A percentile compares a stretch with the other conserved stretches of the same genome.
Evolutionary conservation across 1,140 invertebrate genomes (phyloP).

Genomic region (Dryas iulia): DNA sequence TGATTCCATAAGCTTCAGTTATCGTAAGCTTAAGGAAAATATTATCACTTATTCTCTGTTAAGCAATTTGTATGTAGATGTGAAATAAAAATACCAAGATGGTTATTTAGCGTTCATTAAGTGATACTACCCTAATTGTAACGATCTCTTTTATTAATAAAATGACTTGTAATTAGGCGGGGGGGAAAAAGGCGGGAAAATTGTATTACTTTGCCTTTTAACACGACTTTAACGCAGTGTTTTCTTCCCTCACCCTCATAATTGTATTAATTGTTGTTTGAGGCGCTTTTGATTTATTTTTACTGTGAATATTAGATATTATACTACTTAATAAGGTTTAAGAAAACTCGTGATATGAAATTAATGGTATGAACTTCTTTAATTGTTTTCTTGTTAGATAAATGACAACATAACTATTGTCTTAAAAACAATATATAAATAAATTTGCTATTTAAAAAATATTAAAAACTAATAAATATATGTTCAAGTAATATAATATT

Average conservation of each 20-base stretch:
- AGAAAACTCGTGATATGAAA: background rate
- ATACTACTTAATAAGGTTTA: background rate
- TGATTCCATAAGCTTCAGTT: background rate
- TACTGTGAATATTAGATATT: slow-evolving; percentile 6
- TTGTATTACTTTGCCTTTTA: slow-evolving; percentile 70
- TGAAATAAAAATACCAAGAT: slow-evolving; percentile 40
- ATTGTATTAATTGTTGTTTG: slow-evolving; percentile 72
- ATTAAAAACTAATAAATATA: too few species aligned
- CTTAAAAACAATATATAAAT: background rate
- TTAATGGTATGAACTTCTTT: background rate
- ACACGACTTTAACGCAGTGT: slow-evolving; percentile 65
- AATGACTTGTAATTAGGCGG: slow-evolving; percentile 73
- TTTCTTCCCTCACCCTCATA: slow-evolving; percentile 62
- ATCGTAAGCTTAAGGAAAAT: background rate
- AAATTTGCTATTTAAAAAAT: too few species aligned
- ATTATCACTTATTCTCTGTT: slow-evolving; percentile 7
- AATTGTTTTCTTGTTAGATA: background rate
- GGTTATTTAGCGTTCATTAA: slow-evolving; percentile 53
- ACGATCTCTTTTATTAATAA: slow-evolving; percentile 75
- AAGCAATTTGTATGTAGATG: slow-evolving; percentile 21
- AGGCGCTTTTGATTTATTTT: slow-evolving; percentile 57
- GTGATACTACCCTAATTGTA: slow-evolving; percentile 63
- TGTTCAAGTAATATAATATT: background rate
- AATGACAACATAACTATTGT: background rate
- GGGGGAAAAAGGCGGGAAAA: slow-evolving; percentile 75